phyloP scores from a whole-genome alignment of 2,797 vertebrate genomes.

The Hemibagrus guttatus region DNA sequence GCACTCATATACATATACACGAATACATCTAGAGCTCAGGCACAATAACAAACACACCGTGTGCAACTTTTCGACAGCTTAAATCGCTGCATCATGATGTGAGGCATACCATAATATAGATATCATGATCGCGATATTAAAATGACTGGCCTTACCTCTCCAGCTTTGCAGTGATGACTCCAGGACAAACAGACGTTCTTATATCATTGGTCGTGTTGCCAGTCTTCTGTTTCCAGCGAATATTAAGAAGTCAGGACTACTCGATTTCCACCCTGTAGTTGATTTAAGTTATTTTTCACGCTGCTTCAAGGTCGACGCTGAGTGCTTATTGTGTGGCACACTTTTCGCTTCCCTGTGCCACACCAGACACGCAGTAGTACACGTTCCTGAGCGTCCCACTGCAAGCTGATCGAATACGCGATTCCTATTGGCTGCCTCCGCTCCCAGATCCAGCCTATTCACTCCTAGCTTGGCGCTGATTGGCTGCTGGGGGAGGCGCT shows the following conservation, averaged over 20 bases:
- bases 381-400: slow-evolving; percentile 48
- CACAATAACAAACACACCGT: not conserved
- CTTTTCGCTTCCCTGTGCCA: slow-evolving; percentile 34
- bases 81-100: not conserved
- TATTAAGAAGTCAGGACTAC: not conserved
- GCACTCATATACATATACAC: not conserved
- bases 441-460: slow-evolving; percentile 38
- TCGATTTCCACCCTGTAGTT: not conserved
- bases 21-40: not conserved
- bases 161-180: not conserved
- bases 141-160: slow-evolving; percentile 19
- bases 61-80: not conserved
- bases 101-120: too few species aligned
- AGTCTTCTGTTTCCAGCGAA: not conserved
- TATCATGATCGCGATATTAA: not conserved
- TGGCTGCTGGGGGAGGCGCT: slow-evolving; percentile 23
- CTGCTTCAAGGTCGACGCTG: not conserved
- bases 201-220: not conserved
- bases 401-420: not conserved
- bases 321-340: slow-evolving; percentile 31
- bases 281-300: not conserved
- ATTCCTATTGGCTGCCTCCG: slow-evolving; percentile 45
- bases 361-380: slow-evolving; percentile 55
- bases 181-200: not conserved
- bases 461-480: slow-evolving; percentile 31